Conservation (phyloP, 2,797 vertebrate species). For the Eremophila alpestris region DNA sequence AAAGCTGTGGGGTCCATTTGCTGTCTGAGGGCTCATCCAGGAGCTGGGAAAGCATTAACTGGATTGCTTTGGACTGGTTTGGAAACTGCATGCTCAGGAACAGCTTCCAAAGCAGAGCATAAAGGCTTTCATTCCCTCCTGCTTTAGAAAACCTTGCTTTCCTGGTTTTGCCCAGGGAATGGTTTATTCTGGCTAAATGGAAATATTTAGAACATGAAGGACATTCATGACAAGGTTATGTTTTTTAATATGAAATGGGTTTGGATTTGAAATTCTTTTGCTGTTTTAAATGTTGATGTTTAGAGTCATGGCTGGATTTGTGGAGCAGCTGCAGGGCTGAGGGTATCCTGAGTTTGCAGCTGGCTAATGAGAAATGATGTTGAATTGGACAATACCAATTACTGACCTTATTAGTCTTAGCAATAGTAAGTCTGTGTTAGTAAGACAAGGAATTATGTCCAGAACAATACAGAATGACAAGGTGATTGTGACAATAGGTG, state of each 20-base stretch:
- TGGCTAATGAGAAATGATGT: neutral
- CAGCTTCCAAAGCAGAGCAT: neutral
- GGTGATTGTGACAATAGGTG: neutral
- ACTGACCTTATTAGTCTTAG: neutral
- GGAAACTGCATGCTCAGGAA: neutral
- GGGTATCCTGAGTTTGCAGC: neutral
- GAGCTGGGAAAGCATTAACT: neutral
- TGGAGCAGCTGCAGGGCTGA: neutral
- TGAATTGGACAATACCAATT: neutral
- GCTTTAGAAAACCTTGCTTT: neutral
- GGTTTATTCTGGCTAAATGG: neutral
- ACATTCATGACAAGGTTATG: neutral
- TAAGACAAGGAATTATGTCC: neutral
- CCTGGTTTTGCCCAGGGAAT: neutral
- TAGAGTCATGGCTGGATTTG: neutral
- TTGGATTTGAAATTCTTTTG: neutral
- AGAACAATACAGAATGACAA: neutral
- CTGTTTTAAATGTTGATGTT: neutral
- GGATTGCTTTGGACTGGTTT: neutral
- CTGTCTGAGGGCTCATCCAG: neutral
- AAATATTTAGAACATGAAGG: neutral
- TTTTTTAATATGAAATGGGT: neutral
- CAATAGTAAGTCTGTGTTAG: neutral
- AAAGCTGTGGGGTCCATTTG: neutral
- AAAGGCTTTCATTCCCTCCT: neutral